phyloP scores from a whole-genome alignment of 2,113 vertebrate species.

The Dromaius novaehollandiae region DNA sequence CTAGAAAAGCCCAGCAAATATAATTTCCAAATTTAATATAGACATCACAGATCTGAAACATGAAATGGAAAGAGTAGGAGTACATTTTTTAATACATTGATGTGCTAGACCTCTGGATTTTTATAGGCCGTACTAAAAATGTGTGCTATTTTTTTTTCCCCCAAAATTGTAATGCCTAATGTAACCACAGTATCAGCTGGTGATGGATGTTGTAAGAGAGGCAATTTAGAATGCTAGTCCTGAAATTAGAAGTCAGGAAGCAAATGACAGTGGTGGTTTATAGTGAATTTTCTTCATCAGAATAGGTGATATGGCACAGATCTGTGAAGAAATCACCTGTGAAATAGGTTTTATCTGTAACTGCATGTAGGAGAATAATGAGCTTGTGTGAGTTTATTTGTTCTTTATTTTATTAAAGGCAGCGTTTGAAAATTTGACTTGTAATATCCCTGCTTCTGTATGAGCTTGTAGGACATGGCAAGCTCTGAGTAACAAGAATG shows the following conservation, averaged over 20 bases:
- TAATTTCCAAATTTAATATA: not conserved
- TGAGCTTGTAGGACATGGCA: not conserved
- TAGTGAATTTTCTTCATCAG: not conserved
- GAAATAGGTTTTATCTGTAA: not conserved
- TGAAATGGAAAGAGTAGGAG: not conserved
- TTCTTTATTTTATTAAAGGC: not conserved
- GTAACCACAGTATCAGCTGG: not conserved
- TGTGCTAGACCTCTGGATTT: not conserved
- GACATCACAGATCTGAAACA: not conserved
- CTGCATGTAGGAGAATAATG: not conserved
- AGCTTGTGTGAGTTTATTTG: not conserved
- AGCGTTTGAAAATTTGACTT: not conserved
- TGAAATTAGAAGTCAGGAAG: not conserved
- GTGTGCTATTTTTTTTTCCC: not conserved
- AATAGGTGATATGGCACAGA: not conserved
- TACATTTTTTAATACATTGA: not conserved
- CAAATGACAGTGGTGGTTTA: not conserved
- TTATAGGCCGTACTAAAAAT: not conserved
- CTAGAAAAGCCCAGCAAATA: not conserved
- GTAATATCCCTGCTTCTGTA: not conserved
- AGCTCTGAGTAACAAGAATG: not conserved
- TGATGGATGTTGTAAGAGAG: not conserved
- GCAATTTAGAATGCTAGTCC: not conserved
- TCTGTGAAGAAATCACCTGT: not conserved
- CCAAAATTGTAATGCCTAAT: not conserved